These are phyloP conservation scores for Leptodactylus fuscus DNA, from an alignment of 2,113 vertebrate species.

Conservation along the genomic window DNA sequence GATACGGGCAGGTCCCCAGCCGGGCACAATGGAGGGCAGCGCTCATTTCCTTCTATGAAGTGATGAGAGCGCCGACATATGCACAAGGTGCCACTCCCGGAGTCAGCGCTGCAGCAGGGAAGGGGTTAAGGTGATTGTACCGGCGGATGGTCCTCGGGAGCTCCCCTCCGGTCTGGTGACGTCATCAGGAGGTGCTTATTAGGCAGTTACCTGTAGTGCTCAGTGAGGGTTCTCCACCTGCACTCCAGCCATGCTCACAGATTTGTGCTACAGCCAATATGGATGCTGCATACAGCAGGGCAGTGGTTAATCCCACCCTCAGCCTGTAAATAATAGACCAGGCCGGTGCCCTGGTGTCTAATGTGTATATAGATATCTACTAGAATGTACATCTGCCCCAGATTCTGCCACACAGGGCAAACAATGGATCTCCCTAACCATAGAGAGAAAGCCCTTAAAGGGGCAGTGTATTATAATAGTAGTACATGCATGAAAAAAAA, in stretches of 20 bases:
- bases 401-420: too few species aligned
- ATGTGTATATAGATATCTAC: too few species aligned
- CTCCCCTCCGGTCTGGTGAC: not conserved
- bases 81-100: not conserved
- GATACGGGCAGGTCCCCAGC: not conserved
- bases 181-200: not conserved
- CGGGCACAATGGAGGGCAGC: not conserved
- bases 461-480: too few species aligned
- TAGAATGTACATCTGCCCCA: too few species aligned
- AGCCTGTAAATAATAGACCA: slow-evolving; percentile 12
- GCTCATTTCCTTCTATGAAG: slow-evolving; percentile 21
- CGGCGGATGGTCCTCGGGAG: not conserved
- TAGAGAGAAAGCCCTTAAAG: too few species aligned
- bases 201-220: too few species aligned
- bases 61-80: not conserved
- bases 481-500: too few species aligned
- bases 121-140: slow-evolving; percentile 30
- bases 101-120: not conserved
- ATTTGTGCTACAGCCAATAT: not conserved
- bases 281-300: not conserved
- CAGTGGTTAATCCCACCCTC: not conserved
- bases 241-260: not conserved
- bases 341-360: not conserved
- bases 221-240: not conserved
- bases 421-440: too few species aligned